Evolutionary conservation across 2,797 vertebrate species (phyloP), one percentile per base, ranked within the genome.

Genomic region (Phataginus tetradactyla): DNA sequence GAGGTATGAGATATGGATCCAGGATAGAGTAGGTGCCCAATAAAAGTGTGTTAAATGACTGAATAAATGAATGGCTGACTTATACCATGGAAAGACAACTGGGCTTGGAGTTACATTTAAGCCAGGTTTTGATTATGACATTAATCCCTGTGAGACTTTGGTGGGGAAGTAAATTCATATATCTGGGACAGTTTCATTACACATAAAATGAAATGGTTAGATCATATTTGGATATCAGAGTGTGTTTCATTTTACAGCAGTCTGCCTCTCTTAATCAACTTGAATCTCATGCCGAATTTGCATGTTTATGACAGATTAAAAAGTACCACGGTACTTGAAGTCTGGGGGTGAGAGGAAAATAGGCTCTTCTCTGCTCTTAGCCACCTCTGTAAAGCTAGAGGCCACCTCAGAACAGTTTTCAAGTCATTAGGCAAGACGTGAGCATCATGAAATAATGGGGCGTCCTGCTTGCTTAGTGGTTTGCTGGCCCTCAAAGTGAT

Each of bases 241-340:
- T 63, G 57, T 90, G 64, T 69, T 94, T 96, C 39, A 84, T 78
- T 92, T 91, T 59, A 75, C 18, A 79, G 39, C 21, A 42, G 15
- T 55, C 66, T 90, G 64, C 39, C 51, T 69, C 39, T 81, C 53
- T 86, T 91, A 45, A 92, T 91, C 74, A 64, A 39, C 90, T 71
- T 32, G 75, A 92, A 59, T 64, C 18, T n/a, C 29, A 32, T 2
- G 12, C 39, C 51, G 21, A 85, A 87, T 90, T 64, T 89, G n/a
- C 64, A 96, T 55, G 49, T 85, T 90, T 95, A 29, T 61, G n/a
- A 37, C 27, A 85, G 53, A 37, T 77, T 66, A 49, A 94, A 68
- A 66, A 11, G n/a, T 13, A 7, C 4, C 53, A 6, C 32, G 86
- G 29, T 64, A 29, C n/a, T 51, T 59, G 7, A 59, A 95, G 18